Evolutionary conservation across 2,888 invertebrate species (phyloP).

Genomic region (Tetragonula carbonaria): DNA sequence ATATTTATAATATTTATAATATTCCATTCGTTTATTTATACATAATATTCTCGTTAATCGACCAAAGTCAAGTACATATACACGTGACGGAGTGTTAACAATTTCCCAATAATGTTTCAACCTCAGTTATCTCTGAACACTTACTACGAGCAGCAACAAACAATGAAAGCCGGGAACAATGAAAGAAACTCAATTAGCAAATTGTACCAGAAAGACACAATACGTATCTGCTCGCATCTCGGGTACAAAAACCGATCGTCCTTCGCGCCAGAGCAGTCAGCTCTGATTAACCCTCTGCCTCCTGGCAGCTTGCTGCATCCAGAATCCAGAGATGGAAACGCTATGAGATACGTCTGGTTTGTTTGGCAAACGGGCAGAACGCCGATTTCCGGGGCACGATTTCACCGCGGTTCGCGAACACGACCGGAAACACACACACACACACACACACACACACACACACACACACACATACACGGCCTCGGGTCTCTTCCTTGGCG

Average conservation of each 20-base stretch:
- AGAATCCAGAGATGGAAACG: neutral
- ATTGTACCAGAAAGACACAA: neutral
- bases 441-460: no score
- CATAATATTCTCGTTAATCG: no score
- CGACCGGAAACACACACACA: neutral
- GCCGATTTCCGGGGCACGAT: neutral
- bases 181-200: neutral
- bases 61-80: no score
- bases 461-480: neutral
- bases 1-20: no score
- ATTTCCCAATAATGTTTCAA: no score
- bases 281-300: neutral
- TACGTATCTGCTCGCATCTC: neutral
- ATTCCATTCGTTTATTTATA: no score
- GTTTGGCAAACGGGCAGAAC: neutral
- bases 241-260: neutral
- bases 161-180: neutral
- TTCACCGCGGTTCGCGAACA: neutral
- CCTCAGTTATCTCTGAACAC: no score
- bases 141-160: no score
- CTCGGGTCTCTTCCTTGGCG: no score
- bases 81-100: no score
- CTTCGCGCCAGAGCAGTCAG: neutral
- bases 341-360: neutral
- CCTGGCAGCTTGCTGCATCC: slow-evolving; percentile 5